Percentiles rank a stretch among this genome's conserved stretches.
phyloP scores from a whole-genome alignment of 2,888 invertebrate genomes.

The Pachydiplax longipennis region DNA sequence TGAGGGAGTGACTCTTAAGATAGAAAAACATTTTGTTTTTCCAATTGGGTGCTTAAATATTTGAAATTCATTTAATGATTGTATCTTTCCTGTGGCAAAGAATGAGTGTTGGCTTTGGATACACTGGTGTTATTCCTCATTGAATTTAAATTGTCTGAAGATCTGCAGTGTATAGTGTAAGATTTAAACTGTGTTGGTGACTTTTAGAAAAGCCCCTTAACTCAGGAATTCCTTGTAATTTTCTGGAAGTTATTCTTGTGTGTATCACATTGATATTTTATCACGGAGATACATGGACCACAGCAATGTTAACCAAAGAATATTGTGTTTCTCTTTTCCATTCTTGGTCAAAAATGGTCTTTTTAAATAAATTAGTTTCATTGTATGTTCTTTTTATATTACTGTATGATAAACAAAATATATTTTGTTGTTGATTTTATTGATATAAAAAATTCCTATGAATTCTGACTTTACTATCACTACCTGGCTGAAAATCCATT shows the following conservation, averaged over 20 bases:
- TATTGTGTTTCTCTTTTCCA: constrained; percentile 14
- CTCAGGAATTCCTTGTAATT: constrained; percentile 34
- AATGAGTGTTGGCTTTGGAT: not conserved
- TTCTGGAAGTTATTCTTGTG: not conserved
- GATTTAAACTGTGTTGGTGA: not conserved
- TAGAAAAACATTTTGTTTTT: constrained; percentile 30
- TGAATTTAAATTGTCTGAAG: not conserved
- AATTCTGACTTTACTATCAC: too few species aligned
- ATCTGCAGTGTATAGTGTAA: not conserved
- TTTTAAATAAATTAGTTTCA: constrained; percentile 21
- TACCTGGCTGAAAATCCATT: too few species aligned
- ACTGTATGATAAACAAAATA: too few species aligned
- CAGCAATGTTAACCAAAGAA: constrained; percentile 38
- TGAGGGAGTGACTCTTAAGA: not conserved
- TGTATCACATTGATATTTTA: constrained; percentile 7
- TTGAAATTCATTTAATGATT: constrained; percentile 26
- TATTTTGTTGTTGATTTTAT: too few species aligned
- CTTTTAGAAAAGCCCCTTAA: not conserved
- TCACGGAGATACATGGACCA: constrained; percentile 17
- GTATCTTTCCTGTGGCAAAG: constrained; percentile 42
- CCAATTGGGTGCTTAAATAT: not conserved
- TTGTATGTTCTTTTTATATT: too few species aligned
- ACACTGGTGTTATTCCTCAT: constrained; percentile 12
- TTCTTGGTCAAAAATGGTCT: constrained; percentile 1
- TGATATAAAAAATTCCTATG: too few species aligned